Evolutionary conservation across 2,113 vertebrate species (phyloP).

Genomic region (Pampusana beccarii): DNA sequence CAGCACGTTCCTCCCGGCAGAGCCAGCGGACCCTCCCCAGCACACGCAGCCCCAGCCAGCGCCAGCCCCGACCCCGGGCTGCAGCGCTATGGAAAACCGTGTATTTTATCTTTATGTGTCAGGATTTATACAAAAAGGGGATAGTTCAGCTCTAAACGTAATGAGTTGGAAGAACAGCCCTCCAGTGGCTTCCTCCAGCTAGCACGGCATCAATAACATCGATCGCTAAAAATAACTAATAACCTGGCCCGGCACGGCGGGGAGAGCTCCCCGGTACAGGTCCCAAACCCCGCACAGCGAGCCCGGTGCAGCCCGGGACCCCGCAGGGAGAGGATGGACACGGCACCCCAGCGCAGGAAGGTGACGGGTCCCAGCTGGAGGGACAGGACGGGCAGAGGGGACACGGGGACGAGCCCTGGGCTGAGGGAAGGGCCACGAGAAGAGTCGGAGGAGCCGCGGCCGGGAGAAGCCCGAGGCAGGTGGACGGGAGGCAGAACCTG

Average conservation of each 20-base stretch:
- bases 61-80: not conserved
- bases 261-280: not conserved
- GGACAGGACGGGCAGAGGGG: no score
- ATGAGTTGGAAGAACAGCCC: constrained; percentile 79
- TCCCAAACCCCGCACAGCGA: not conserved
- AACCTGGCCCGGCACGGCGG: not conserved
- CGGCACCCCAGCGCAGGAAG: not conserved
- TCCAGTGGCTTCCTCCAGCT: constrained; percentile 71
- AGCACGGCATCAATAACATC: constrained; percentile 69
- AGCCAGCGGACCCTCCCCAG: not conserved
- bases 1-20: not conserved
- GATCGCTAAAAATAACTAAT: constrained; percentile 76
- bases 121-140: constrained; percentile 76
- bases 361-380: not conserved
- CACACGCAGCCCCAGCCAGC: not conserved
- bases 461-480: no score
- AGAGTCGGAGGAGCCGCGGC: no score
- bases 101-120: constrained; percentile 75
- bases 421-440: no score
- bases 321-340: not conserved
- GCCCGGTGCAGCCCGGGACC: no score
- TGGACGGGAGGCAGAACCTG: no score
- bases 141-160: constrained; percentile 77
- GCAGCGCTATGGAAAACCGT: not conserved
- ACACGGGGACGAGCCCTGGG: no score